Base-by-base conservation (phyloP, 1,140 invertebrate genomes). In the Drosophila ogumai region DNA sequence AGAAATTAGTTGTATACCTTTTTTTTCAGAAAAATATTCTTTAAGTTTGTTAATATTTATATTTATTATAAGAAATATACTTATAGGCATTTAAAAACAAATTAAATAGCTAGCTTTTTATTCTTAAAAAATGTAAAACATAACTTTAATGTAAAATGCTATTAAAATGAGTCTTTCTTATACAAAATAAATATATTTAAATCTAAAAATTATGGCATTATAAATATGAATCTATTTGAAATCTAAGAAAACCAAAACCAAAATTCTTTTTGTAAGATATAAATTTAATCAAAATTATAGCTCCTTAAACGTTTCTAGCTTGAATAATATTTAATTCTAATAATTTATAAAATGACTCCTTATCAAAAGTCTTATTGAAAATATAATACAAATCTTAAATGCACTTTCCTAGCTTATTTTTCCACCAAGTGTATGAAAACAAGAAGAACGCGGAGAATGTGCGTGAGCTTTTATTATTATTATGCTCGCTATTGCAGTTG, bases 401-500 rank as follows among this genome's bases (percentile, higher is more conserved):
- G 4, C 4, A 40, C 38, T 47, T 34, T 52, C 6, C 6, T 12
- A 5, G 4, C 13, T 9, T 15, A 0, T 15, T 22, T 52, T 36
- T 36, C 7, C 13, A 10, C 2, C 50, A n/a, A 40, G 66, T 66
- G 61, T 66, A 58, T 10, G 0, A 4, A 7, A 66, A 46, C 44
- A 52, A 57, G 34, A 66, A 58, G 31, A 46, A 47, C 6, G 25
- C 25, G 41, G 31, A 40, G 63, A 19, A 61, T 52, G 44, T 64
- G 65, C 73, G 52, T 84, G 74, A 85, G 78, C 43, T 81, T 73
- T 85, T 82, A 74, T 73, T 73, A 67, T 75, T 61, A 61, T 61
- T 76, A 32, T 59, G 67, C 55, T 46, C 73, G 22, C 38, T 69
- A 25, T 47, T 47, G 47, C 60, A 54, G 25, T 75, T 60, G 41